Evolutionary conservation across 2,797 vertebrate species (phyloP), one percentile per base, ranked within the genome.

Genomic region (Poecilia gillii): DNA sequence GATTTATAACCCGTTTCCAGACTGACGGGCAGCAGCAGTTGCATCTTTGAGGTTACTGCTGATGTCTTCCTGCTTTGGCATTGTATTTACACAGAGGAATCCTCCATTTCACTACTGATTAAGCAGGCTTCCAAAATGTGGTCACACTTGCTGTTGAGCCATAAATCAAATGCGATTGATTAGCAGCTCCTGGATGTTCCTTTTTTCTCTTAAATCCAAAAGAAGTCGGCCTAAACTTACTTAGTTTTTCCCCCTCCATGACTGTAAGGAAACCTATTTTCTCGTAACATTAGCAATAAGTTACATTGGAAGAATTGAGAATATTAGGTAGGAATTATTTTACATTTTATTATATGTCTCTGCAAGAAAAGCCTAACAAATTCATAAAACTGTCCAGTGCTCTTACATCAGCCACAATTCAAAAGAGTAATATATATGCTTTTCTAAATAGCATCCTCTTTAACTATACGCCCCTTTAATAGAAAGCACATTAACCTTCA

Each of bases 401-500:
- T 25, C 31, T 28, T 68, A 45, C 14, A 68, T 62, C 28, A 39
- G 31, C 43, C 43, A 23, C 45, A 31, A n/a, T 20, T 6, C 6
- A n/a, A 41, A 43, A n/a, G 1, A 45, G 66, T 23, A 68, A 64
- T 41, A 36, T 47, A 62, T 75, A 25, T 76, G 8, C 18, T 20
- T 33, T 47, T 39, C n/a, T 59, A 36, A 72, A 73, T 72, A 78
- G 55, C 31, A n/a, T 80, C 71, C 81, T 79, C 73, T 79, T 86
- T 53, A 78, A 5, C 45, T 12, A 23, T 41, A 28, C 49, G 73
- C 41, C 1, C 41, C 51, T 70, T 57, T 43, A 82, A 76, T n/a
- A 78, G 43, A 80, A 76, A 79, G 72, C 66, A 74, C 72, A 86
- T 88, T 82, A 90, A 88, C 83, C 87, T 74, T 41, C 84, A 80